phyloP scores from a whole-genome alignment of 37 sponge, comb jelly and placozoan species.

The Chondrilla cf. caribensis region DNA sequence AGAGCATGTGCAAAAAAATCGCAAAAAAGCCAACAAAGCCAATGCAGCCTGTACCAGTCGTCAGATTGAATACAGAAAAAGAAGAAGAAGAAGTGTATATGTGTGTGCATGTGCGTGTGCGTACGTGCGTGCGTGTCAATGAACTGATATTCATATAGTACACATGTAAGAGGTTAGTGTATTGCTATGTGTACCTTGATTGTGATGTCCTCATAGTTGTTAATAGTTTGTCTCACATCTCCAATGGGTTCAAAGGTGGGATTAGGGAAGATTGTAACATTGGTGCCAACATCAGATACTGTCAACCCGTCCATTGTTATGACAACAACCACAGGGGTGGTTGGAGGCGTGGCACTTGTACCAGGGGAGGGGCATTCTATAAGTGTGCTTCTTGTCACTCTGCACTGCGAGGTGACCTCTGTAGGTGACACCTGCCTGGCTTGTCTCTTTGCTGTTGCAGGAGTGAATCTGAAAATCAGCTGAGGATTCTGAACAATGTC shows the following conservation, averaged over 20 bases:
- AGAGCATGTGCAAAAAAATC: too few species aligned
- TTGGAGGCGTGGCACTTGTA: not conserved
- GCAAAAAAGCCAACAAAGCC: too few species aligned
- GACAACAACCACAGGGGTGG: not conserved
- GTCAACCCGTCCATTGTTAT: not conserved
- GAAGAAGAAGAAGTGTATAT: too few species aligned
- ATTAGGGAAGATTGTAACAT: not conserved
- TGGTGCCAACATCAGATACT: not conserved
- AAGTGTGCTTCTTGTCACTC: not conserved
- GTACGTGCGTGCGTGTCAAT: too few species aligned
- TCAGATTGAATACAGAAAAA: too few species aligned
- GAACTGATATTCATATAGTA: too few species aligned
- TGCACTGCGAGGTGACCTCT: not conserved
- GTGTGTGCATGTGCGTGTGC: too few species aligned
- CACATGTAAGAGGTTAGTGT: too few species aligned
- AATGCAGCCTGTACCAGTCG: too few species aligned
- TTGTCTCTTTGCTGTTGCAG: not conserved
- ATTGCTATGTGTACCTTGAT: slow-evolving; percentile 11
- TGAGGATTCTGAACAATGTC: not conserved
- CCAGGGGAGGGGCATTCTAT: slow-evolving; percentile 6
- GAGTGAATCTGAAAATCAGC: not conserved
- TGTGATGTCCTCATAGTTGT: not conserved
- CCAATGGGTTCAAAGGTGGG: not conserved
- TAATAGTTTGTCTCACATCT: not conserved
- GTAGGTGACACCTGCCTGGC: not conserved